phyloP scores from a whole-genome alignment of 1,140 invertebrate genomes.

The Homarus americanus region DNA sequence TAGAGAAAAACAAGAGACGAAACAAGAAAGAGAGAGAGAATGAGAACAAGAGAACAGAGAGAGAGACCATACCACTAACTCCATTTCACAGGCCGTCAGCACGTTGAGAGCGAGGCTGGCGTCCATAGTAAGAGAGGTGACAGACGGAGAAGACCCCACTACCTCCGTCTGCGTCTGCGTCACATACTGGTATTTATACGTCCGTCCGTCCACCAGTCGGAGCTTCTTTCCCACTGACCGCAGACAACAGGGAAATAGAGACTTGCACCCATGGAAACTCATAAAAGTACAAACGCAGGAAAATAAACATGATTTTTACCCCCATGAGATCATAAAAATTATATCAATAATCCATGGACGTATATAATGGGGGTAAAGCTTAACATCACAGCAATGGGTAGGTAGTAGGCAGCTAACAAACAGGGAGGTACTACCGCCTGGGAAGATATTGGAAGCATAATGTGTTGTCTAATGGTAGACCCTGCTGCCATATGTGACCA shows the following conservation, averaged over 20 bases:
- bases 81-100: constrained; percentile 65
- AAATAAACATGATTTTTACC: neutral
- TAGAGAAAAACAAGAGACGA: neutral
- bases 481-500: too few relatives aligned
- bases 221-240: constrained; percentile 44
- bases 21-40: neutral
- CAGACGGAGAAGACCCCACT: constrained; percentile 38
- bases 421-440: too few relatives aligned
- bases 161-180: constrained; percentile 40
- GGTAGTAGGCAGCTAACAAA: too few relatives aligned
- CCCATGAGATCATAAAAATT: neutral
- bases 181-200: constrained; percentile 55
- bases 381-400: too few relatives aligned
- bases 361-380: too few relatives aligned
- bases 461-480: too few relatives aligned
- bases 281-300: neutral
- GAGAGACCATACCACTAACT: constrained; percentile 48
- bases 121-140: constrained; percentile 32
- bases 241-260: too few relatives aligned
- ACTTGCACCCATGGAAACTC: neutral
- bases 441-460: too few relatives aligned
- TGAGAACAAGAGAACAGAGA: neutral
- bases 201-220: constrained; percentile 36
- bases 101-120: constrained; percentile 41
- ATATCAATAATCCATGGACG: too few relatives aligned